These are phyloP conservation scores for Drosophila yakuba DNA, from an alignment of 1,140 invertebrate species.

Conservation along the genomic window DNA sequence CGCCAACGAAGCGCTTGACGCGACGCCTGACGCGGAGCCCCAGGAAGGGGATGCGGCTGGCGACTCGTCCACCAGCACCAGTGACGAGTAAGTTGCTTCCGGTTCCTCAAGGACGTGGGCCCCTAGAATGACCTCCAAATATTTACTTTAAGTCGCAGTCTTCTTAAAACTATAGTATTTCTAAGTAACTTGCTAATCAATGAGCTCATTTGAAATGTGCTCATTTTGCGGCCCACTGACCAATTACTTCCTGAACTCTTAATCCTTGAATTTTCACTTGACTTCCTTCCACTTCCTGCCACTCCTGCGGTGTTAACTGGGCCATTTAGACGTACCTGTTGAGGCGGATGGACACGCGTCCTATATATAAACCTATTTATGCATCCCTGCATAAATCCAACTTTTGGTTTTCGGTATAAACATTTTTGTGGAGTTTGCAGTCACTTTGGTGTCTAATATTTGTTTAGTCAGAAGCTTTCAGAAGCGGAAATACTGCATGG, in stretches of 20 bases:
- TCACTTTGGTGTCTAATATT: background rate
- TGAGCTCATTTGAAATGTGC: too few relatives aligned
- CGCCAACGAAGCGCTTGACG: background rate
- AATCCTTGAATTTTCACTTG: slow-evolving; percentile 9
- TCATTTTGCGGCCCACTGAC: slow-evolving; percentile 29
- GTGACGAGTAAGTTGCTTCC: slow-evolving; percentile 29
- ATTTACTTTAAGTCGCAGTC: too few relatives aligned
- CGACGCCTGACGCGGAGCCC: background rate
- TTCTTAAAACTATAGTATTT: too few relatives aligned
- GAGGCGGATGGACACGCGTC: background rate
- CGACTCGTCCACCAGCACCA: background rate
- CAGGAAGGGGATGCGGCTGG: background rate
- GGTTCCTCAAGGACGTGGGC: too few relatives aligned
- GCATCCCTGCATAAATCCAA: background rate
- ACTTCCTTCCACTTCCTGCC: background rate
- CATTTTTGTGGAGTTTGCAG: background rate
- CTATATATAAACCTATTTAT: background rate
- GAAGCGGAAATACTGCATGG: background rate
- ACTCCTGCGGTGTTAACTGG: slow-evolving; percentile 15
- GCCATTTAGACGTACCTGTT: slow-evolving; percentile 49
- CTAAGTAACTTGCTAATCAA: too few relatives aligned
- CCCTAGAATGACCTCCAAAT: too few relatives aligned
- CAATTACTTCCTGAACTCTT: slow-evolving; percentile 5
- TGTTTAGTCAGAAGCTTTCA: slow-evolving; percentile 1
- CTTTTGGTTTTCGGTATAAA: too few relatives aligned